phyloP scores from a whole-genome alignment of 1,140 invertebrate genomes.

The Panagrolaimus sp. region DNA sequence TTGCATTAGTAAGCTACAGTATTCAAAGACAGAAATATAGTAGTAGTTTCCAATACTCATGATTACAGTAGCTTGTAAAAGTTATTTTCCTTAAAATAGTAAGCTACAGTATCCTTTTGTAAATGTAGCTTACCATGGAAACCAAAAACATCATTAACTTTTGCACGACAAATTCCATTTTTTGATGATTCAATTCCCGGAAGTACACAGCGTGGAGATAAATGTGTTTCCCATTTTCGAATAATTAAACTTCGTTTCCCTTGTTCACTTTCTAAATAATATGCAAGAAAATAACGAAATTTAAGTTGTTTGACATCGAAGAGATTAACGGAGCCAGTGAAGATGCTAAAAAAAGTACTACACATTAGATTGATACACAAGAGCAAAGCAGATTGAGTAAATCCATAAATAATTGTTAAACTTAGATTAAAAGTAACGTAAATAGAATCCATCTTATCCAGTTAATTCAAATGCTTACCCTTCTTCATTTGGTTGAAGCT shows the following conservation, averaged over 20 bases:
- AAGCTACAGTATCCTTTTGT: background rate
- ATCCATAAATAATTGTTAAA: too few species aligned
- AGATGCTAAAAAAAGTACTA: slow-evolving; percentile 35
- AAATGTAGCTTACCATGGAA: slow-evolving; percentile 48
- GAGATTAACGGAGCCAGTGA: slow-evolving; percentile 33
- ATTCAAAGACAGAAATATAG: too few species aligned
- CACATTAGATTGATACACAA: background rate
- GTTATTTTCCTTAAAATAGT: too few species aligned
- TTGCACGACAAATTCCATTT: slow-evolving; percentile 43
- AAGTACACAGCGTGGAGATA: slow-evolving; percentile 46
- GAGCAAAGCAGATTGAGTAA: slow-evolving; percentile 15
- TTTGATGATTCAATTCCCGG: slow-evolving; percentile 45
- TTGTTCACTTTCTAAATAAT: slow-evolving; percentile 47
- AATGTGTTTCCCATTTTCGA: slow-evolving; percentile 53
- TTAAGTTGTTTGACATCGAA: slow-evolving; percentile 37
- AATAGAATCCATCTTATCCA: too few species aligned
- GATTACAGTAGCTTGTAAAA: too few species aligned
- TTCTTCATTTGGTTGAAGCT: slow-evolving; percentile 28
- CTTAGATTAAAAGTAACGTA: too few species aligned
- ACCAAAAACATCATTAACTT: slow-evolving; percentile 54
- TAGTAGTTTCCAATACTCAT: too few species aligned
- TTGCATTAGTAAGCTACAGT: background rate
- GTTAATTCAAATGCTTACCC: too few species aligned
- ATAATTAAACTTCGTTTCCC: slow-evolving; percentile 40
- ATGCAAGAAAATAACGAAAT: slow-evolving; percentile 57